phyloP scores from a whole-genome alignment of 2,113 vertebrate species.

The Motacilla tschutschensis region DNA sequence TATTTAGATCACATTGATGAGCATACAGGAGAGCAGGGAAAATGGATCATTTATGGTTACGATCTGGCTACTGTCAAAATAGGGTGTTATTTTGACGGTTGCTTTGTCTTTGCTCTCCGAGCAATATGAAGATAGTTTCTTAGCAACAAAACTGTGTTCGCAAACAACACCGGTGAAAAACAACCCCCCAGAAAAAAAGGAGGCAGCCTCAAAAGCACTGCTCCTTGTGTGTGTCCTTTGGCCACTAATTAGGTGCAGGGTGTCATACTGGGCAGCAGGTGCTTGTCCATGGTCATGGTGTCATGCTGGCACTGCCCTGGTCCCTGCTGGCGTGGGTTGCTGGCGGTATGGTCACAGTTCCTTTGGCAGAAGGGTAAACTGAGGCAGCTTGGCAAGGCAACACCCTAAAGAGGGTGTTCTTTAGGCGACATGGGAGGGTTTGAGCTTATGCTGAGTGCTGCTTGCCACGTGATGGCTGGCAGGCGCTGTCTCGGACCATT shows the following conservation, averaged over 20 bases:
- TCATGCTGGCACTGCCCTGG: background rate
- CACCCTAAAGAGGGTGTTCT: background rate
- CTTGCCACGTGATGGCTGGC: background rate
- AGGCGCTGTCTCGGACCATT: background rate
- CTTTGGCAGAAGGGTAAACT: background rate
- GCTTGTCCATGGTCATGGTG: fast-evolving
- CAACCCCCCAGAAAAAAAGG: conserved; percentile 30
- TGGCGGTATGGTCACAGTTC: background rate
- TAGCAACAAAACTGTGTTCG: conserved; percentile 78
- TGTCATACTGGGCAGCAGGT: fast-evolving
- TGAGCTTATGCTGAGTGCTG: background rate
- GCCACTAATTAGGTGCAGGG: background rate
- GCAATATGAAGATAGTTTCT: conserved; percentile 76
- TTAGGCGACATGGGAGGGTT: background rate
- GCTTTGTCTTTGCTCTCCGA: conserved; percentile 71
- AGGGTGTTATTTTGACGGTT: conserved; percentile 70
- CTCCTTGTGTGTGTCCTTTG: background rate
- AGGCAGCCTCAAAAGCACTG: background rate
- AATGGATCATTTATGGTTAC: conserved; percentile 66
- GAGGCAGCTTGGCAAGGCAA: background rate
- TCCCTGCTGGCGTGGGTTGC: fast-evolving
- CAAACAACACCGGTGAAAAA: conserved; percentile 65
- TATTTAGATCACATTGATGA: conserved; percentile 56
- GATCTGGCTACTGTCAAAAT: conserved; percentile 76
- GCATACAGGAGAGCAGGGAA: conserved; percentile 41